These are phyloP conservation scores for Poecilobothrus nobilitatus DNA, from an alignment of 2,888 invertebrate species.

Conservation along the genomic window DNA sequence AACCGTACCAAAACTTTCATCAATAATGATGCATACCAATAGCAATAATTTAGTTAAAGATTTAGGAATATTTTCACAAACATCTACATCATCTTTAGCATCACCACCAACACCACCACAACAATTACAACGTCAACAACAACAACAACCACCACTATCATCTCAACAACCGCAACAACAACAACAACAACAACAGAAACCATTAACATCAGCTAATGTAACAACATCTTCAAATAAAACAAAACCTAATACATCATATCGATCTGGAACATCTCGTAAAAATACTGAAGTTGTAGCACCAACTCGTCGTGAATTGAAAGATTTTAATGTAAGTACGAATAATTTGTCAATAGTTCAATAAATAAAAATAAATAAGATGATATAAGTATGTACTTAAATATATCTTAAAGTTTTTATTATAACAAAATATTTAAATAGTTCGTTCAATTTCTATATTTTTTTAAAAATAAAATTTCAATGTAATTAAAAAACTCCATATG, in stretches of 20 bases:
- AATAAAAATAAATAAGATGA: no score
- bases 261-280: constrained; percentile 26
- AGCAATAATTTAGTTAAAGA: constrained; percentile 2
- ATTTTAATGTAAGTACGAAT: constrained; percentile 40
- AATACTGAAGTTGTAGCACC: constrained; percentile 52
- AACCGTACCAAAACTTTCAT: constrained; percentile 59
- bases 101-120: constrained; percentile 13
- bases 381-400: neutral
- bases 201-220: constrained; percentile 19
- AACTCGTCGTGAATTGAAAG: constrained; percentile 51
- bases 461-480: no score
- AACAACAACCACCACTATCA: no score
- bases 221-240: constrained; percentile 20
- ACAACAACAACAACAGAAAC: constrained; percentile 17
- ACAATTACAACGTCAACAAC: constrained; percentile 25
- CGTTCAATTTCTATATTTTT: no score
- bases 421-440: no score
- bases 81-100: constrained; percentile 16
- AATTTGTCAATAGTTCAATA: neutral
- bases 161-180: constrained; percentile 13
- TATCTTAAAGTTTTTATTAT: no score
- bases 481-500: no score
- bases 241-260: constrained; percentile 23
- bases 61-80: neutral
- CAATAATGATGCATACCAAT: constrained; percentile 31